Evolutionary conservation across 2,113 vertebrate genomes (phyloP), one percentile per base, ranked within the genome.

Genomic region (Crotalus viridis): DNA sequence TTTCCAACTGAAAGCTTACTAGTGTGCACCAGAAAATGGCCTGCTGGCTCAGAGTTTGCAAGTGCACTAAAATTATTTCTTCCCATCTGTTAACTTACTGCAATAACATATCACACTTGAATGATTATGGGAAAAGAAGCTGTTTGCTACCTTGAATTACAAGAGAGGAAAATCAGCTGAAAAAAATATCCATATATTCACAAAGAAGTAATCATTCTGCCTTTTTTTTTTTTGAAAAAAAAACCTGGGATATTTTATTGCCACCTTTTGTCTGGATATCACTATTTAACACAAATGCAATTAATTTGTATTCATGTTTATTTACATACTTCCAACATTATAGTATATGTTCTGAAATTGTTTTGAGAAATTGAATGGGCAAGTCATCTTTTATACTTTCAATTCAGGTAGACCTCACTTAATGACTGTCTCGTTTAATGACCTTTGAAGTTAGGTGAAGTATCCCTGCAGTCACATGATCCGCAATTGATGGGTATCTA

Each of bases 101-200:
- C 94, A 96, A 87, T 92, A 93, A 96, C 94, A 94, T 24, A 95
- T 87, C 91, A 85, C 88, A 95, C 91, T 87, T 94, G 85, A 90
- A 95, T 69, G 54, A 85, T 90, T 92, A 91, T 94, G 89, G 81
- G 94, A 97, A 95, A 61, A 95, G 85, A 59, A 95, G 57, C 1
- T 94, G 88, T 69, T 51, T 69, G 91, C 85, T 39, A 94, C 39
- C 87, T 94, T 61, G 95, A 24, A 43, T 4, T 81, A 87, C 0
- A 57, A 56, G 92, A 92, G 93, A 15, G 56, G 87, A 95, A 96
- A 95, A 89, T 91, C 95, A 91, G 1, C 26, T 8, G 33, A 92
- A 5, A 87, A 74, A 61, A 24, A 33, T 94, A 85, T 28, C 21
- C 3, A 56, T 48, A 64, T 6, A 26, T 46, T 94, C 87, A 91